Percentiles rank a stretch among this genome's conserved stretches.
Evolutionary conservation across 2,113 vertebrate genomes (phyloP).

Genomic region (Sarotherodon lohbergeri): DNA sequence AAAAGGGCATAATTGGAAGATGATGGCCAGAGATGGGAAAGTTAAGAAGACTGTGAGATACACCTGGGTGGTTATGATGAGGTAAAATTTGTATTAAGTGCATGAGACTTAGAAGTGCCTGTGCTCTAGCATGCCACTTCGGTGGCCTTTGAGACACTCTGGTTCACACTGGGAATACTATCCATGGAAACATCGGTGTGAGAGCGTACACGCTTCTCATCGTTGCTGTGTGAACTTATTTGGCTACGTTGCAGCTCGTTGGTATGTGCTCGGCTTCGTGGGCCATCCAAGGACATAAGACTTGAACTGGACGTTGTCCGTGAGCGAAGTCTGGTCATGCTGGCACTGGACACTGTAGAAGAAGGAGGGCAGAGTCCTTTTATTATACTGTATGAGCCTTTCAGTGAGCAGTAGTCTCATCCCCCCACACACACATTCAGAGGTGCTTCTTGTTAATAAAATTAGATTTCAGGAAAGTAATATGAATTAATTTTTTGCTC

Average conservation of each 20-base stretch:
- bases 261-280: slow-evolving; percentile 77
- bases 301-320: slow-evolving; percentile 86
- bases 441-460: background rate
- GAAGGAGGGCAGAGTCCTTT: background rate
- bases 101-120: background rate
- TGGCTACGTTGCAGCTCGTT: slow-evolving; percentile 50
- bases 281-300: slow-evolving; percentile 75
- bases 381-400: background rate
- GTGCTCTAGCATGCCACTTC: slow-evolving; percentile 81
- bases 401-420: background rate
- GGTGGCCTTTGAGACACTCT: slow-evolving; percentile 73
- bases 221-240: slow-evolving; percentile 60
- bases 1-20: slow-evolving; percentile 14
- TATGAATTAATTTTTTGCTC: background rate
- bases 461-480: background rate
- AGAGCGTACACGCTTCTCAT: slow-evolving; percentile 64
- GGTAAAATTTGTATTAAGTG: slow-evolving; percentile 13
- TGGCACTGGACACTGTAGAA: slow-evolving; percentile 82
- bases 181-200: slow-evolving; percentile 76
- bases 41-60: background rate
- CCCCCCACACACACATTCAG: background rate
- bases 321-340: slow-evolving; percentile 90
- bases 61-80: background rate
- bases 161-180: slow-evolving; percentile 71
- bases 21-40: background rate